A percentile compares a stretch with the other conserved stretches of the same genome.
Evolutionary conservation across 2,113 vertebrate species (phyloP).

Genomic region (Indicator indicator): DNA sequence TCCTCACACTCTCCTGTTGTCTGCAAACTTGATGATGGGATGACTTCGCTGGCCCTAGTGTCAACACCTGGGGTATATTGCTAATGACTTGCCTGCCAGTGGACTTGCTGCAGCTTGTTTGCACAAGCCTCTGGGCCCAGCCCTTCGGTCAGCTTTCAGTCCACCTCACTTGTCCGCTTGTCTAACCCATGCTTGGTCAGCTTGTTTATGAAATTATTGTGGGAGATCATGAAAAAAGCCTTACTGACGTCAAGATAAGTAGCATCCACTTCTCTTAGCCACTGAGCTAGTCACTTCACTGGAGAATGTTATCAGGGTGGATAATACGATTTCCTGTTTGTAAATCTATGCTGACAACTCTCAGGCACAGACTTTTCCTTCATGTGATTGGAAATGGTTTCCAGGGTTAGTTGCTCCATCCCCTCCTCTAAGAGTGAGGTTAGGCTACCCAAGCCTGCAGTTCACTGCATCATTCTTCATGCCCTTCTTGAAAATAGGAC

Average conservation of each 20-base stretch:
- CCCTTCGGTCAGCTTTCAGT: neutral
- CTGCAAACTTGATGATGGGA: neutral
- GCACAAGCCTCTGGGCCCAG: neutral
- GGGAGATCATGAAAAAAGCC: neutral
- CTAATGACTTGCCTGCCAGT: neutral
- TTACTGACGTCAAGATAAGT: neutral
- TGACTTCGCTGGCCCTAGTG: neutral
- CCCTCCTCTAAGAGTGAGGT: neutral
- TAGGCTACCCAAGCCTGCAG: neutral
- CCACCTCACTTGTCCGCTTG: neutral
- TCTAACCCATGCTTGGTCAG: neutral
- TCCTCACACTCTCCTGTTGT: neutral
- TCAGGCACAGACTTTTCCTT: neutral
- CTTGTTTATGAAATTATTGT: neutral
- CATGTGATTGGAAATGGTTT: neutral
- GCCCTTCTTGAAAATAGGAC: neutral
- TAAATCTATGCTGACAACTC: neutral
- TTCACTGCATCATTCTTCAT: neutral
- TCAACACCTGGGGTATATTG: neutral
- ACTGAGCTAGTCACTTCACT: neutral
- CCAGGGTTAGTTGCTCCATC: neutral
- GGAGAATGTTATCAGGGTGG: neutral
- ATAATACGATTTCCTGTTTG: neutral
- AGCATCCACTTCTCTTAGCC: neutral
- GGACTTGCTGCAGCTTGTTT: neutral